Evolutionary conservation across 53 echinoderm and acorn worm genomes (phyloP).

Genomic region (Pentamera pediparva): DNA sequence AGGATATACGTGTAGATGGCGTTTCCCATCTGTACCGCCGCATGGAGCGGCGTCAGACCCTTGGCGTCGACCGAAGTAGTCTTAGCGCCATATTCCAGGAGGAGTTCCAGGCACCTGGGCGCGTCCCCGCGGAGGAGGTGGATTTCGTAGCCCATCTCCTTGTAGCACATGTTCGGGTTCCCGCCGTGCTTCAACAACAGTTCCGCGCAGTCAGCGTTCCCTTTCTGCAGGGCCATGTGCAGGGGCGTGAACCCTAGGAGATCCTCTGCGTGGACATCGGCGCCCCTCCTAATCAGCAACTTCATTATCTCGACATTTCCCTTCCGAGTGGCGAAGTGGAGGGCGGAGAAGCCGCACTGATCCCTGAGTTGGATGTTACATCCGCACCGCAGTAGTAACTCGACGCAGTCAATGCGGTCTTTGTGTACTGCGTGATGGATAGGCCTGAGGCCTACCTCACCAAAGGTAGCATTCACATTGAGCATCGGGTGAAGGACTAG

Average conservation of each 20-base stretch:
- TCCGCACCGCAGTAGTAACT: slow-evolving; percentile 43
- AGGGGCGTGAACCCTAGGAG: slow-evolving; percentile 62
- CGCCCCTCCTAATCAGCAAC: slow-evolving; percentile 37
- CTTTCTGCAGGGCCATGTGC: slow-evolving; percentile 74
- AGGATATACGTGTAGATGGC: slow-evolving; percentile 62
- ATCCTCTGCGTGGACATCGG: slow-evolving; percentile 58
- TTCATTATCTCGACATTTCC: slow-evolving; percentile 29
- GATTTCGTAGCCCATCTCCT: slow-evolving; percentile 78
- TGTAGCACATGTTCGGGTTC: slow-evolving; percentile 67
- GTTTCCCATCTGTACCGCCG: slow-evolving; percentile 62
- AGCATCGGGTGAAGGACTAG: slow-evolving; percentile 28
- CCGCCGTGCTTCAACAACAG: slow-evolving; percentile 68
- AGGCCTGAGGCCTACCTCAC: slow-evolving; percentile 55
- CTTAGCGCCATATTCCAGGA: slow-evolving; percentile 78
- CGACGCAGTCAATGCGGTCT: slow-evolving; percentile 62
- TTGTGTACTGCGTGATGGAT: slow-evolving; percentile 88
- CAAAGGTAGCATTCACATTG: slow-evolving; percentile 54
- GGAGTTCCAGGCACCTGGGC: slow-evolving; percentile 65
- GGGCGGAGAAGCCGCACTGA: slow-evolving; percentile 71
- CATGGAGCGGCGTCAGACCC: slow-evolving; percentile 69
- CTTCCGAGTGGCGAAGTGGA: slow-evolving; percentile 72
- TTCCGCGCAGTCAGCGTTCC: slow-evolving; percentile 57
- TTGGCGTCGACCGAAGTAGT: slow-evolving; percentile 53
- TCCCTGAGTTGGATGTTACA: slow-evolving; percentile 67
- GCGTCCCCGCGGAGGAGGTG: slow-evolving; percentile 49